phyloP scores from a whole-genome alignment of 2,113 vertebrate species.

The Lontra canadensis region DNA sequence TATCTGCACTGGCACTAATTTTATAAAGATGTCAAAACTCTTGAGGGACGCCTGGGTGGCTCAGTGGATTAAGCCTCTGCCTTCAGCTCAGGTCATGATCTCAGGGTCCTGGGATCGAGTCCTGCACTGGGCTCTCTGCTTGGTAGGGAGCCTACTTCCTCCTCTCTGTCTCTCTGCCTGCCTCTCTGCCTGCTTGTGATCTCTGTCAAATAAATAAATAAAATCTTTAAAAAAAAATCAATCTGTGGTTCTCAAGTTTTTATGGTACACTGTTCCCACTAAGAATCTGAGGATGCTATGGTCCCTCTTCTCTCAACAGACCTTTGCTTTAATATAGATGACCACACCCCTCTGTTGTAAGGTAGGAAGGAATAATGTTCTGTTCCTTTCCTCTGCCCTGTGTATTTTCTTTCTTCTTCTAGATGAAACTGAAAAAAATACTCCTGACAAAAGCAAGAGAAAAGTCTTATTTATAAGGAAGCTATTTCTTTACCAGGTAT shows the following conservation, averaged over 20 bases:
- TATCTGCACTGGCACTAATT: background rate
- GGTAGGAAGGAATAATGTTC: background rate
- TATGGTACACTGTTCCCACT: background rate
- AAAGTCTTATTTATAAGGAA: background rate
- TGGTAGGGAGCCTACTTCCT: too few species aligned
- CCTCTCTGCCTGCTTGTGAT: too few species aligned
- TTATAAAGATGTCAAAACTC: constrained; percentile 5
- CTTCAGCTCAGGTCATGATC: too few species aligned
- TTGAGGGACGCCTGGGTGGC: background rate
- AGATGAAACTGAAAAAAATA: background rate
- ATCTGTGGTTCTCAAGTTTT: background rate
- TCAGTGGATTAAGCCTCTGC: too few species aligned
- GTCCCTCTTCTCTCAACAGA: background rate
- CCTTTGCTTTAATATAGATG: background rate
- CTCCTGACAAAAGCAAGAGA: background rate
- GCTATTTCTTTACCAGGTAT: background rate
- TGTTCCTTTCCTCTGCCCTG: background rate
- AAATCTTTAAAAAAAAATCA: background rate
- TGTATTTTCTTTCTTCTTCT: background rate
- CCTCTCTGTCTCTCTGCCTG: too few species aligned
- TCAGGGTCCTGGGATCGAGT: too few species aligned
- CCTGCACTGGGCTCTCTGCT: too few species aligned
- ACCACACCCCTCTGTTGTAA: background rate
- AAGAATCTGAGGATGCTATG: background rate
- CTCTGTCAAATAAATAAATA: too few species aligned